Conservation (phyloP, 2,888 invertebrate species). For the Sphinx pinastri region DNA sequence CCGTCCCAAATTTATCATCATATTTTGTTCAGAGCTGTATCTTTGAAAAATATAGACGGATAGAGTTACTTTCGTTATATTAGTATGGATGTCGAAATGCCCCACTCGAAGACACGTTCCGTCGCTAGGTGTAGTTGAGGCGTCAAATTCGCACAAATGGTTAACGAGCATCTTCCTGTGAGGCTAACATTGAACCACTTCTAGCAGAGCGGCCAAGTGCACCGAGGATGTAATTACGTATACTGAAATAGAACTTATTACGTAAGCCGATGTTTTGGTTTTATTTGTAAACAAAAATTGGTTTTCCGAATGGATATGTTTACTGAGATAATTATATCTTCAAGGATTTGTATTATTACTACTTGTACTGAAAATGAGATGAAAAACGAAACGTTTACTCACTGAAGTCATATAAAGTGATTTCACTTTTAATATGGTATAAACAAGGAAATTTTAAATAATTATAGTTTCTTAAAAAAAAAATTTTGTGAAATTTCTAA, state of each 20-base stretch:
- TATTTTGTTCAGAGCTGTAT: too few relatives aligned
- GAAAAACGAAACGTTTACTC: too few relatives aligned
- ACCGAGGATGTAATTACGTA: slow-evolving; percentile 70
- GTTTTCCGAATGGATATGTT: too few relatives aligned
- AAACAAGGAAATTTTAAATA: too few relatives aligned
- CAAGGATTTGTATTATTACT: too few relatives aligned
- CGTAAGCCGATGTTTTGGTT: slow-evolving; percentile 26
- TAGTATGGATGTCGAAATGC: slow-evolving; percentile 35
- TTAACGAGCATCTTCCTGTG: slow-evolving; percentile 73
- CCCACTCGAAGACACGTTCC: slow-evolving; percentile 35
- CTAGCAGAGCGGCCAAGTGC: slow-evolving; percentile 76
- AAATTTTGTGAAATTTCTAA: too few relatives aligned
- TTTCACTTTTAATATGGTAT: too few relatives aligned
- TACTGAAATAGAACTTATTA: slow-evolving; percentile 66
- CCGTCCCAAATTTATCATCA: too few relatives aligned
- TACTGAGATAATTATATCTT: too few relatives aligned
- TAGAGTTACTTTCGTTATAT: background rate
- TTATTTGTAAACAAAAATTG: slow-evolving; percentile 22
- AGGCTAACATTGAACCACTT: slow-evolving; percentile 80
- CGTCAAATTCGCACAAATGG: slow-evolving; percentile 74
- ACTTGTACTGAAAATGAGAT: too few relatives aligned
- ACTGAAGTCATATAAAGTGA: too few relatives aligned
- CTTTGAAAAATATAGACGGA: background rate
- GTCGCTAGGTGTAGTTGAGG: slow-evolving; percentile 29
- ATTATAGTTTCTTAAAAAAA: too few relatives aligned